These are phyloP conservation scores for Isichthys henryi DNA, from an alignment of 2,113 vertebrate species.

Conservation along the genomic window DNA sequence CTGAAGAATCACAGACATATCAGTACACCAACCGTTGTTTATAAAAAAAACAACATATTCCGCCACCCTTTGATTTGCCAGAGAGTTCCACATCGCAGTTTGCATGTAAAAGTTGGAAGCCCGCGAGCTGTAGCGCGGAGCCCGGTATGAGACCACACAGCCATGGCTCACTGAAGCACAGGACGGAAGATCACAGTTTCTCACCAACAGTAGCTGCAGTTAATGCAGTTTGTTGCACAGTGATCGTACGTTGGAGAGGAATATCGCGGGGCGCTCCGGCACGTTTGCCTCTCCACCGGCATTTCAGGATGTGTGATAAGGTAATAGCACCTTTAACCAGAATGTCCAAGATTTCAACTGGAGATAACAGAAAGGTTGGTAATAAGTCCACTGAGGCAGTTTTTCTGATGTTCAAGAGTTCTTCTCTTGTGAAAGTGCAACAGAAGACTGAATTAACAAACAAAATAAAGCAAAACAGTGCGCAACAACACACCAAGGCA, in stretches of 20 bases:
- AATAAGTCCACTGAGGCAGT: no score
- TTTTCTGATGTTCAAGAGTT: no score
- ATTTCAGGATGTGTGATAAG: no score
- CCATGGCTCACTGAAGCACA: neutral
- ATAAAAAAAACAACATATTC: neutral
- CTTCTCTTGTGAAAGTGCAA: no score
- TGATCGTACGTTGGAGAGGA: neutral
- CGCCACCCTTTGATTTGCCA: neutral
- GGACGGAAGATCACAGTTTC: neutral
- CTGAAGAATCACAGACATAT: no score
- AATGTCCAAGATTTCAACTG: no score
- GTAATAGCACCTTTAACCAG: no score
- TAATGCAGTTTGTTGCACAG: neutral
- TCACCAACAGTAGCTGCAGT: neutral
- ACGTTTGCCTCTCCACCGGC: neutral
- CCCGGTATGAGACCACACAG: neutral
- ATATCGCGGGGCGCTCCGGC: neutral
- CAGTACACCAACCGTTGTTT: neutral
- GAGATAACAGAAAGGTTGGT: no score
- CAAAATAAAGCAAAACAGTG: no score
- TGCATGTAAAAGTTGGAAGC: neutral
- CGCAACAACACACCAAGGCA: no score
- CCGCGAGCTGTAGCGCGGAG: neutral
- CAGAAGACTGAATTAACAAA: no score
- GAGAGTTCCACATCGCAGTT: neutral